Evolutionary conservation across 2,113 vertebrate genomes (phyloP).

Genomic region (Notarius lentiginosus): DNA sequence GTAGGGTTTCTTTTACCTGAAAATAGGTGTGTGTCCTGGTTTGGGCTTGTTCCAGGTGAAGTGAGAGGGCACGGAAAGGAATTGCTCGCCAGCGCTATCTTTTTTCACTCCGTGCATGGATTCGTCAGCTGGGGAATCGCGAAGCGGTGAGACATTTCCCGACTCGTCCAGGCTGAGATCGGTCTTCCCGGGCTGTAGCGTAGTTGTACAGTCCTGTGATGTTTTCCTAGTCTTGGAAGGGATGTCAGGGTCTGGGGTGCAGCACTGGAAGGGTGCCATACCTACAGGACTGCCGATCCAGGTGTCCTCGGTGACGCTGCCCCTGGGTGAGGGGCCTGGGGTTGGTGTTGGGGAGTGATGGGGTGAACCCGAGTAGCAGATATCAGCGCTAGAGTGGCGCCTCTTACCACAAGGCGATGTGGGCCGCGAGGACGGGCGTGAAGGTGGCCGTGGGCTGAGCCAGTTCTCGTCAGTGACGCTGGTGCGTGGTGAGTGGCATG

Average conservation of each 20-base stretch:
- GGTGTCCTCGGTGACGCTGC: slow-evolving; percentile 94
- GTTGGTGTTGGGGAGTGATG: slow-evolving; percentile 94
- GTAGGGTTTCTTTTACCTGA: slow-evolving; percentile 78
- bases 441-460: slow-evolving; percentile 91
- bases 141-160: slow-evolving; percentile 83
- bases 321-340: slow-evolving; percentile 91
- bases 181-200: slow-evolving; percentile 80
- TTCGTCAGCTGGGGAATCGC: slow-evolving; percentile 87
- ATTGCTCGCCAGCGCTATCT: slow-evolving; percentile 90
- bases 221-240: slow-evolving; percentile 96
- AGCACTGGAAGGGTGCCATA: slow-evolving; percentile 89
- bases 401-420: slow-evolving; percentile 96
- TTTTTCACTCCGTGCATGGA: slow-evolving; percentile 86
- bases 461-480: slow-evolving; percentile 98
- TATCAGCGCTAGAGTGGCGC: slow-evolving; percentile 95
- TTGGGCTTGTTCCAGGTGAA: slow-evolving; percentile 99
- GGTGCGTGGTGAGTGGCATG: slow-evolving; percentile 94
- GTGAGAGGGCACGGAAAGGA: slow-evolving; percentile 95
- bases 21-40: slow-evolving; percentile 94
- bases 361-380: slow-evolving; percentile 89
- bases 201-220: slow-evolving; percentile 88
- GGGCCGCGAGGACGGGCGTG: slow-evolving; percentile 90
- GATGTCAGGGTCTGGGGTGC: slow-evolving; percentile 89
- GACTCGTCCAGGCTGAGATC: slow-evolving; percentile 87
- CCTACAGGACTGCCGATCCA: slow-evolving; percentile 82